Conservation (phyloP, 1,140 invertebrate genomes). For the Cydia splendana region DNA sequence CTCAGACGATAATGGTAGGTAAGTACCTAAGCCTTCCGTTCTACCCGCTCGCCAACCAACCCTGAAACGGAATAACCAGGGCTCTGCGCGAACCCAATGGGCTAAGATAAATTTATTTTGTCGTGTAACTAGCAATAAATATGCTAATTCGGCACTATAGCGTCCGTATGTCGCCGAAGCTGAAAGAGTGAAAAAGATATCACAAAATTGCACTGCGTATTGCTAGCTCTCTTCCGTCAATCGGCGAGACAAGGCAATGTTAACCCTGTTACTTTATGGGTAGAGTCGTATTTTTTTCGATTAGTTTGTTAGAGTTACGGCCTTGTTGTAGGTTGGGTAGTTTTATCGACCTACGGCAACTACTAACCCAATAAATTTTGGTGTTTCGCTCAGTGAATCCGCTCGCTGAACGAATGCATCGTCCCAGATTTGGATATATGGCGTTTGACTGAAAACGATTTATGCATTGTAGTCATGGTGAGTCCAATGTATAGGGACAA, state of each 20-base stretch:
- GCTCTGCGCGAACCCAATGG: slow-evolving; percentile 55
- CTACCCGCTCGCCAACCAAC: neutral
- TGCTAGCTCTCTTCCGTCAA: slow-evolving; percentile 75
- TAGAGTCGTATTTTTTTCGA: slow-evolving; percentile 69
- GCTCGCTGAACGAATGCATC: slow-evolving; percentile 75
- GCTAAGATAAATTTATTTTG: slow-evolving; percentile 76
- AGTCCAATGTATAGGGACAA: neutral
- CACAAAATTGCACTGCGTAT: slow-evolving; percentile 78
- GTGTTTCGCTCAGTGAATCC: slow-evolving; percentile 78
- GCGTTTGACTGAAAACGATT: slow-evolving; percentile 65
- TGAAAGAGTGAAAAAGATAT: slow-evolving; percentile 79
- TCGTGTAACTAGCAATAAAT: slow-evolving; percentile 77
- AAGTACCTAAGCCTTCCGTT: slow-evolving; percentile 5
- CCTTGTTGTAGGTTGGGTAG: slow-evolving; percentile 60
- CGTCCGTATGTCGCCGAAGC: slow-evolving; percentile 76
- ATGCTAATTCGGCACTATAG: slow-evolving; percentile 78
- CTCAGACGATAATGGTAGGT: neutral
- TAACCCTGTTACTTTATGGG: slow-evolving; percentile 65
- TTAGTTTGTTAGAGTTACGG: slow-evolving; percentile 62
- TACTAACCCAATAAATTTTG: slow-evolving; percentile 80
- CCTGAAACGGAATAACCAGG: slow-evolving; percentile 21
- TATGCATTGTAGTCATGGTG: slow-evolving; percentile 42
- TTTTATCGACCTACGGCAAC: slow-evolving; percentile 79
- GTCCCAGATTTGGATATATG: slow-evolving; percentile 72
- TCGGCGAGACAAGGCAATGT: slow-evolving; percentile 62